Conservation (phyloP, 1,140 invertebrate genomes). For the Orchesella cincta region DNA sequence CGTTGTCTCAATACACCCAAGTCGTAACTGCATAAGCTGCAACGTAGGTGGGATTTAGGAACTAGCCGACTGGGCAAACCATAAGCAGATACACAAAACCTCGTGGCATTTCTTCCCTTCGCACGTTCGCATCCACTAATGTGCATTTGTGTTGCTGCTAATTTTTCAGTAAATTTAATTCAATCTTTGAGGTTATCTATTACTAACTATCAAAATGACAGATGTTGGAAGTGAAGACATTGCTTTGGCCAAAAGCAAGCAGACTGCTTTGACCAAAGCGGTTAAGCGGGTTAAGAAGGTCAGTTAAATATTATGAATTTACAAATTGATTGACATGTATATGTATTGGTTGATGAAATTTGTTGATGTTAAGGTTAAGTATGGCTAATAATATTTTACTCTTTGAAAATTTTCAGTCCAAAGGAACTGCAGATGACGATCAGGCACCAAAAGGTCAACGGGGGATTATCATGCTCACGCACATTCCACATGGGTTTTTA, state of each 20-base stretch:
- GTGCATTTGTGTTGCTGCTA: too few species aligned
- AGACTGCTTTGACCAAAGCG: not conserved
- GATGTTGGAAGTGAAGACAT: not conserved
- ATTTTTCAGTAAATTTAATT: too few species aligned
- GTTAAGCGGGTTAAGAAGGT: not conserved
- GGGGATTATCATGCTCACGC: conserved; percentile 77
- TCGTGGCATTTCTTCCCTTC: too few species aligned
- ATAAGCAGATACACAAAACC: too few species aligned
- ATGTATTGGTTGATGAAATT: conserved; percentile 1
- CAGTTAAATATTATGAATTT: not conserved
- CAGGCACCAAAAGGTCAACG: conserved; percentile 2
- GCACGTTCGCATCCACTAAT: too few species aligned
- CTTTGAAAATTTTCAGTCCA: not conserved
- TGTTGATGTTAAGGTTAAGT: not conserved
- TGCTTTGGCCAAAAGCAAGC: not conserved
- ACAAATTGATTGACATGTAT: not conserved
- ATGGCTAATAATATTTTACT: too few species aligned
- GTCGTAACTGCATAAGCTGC: too few species aligned
- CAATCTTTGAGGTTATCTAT: too few species aligned
- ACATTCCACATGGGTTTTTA: conserved; percentile 93
- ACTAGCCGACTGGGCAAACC: too few species aligned
- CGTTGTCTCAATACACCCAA: too few species aligned
- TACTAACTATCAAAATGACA: too few species aligned
- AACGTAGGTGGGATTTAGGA: too few species aligned
- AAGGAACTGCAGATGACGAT: not conserved